Evolutionary conservation across 1,140 invertebrate genomes (phyloP).

Genomic region (Triops cancriformis): DNA sequence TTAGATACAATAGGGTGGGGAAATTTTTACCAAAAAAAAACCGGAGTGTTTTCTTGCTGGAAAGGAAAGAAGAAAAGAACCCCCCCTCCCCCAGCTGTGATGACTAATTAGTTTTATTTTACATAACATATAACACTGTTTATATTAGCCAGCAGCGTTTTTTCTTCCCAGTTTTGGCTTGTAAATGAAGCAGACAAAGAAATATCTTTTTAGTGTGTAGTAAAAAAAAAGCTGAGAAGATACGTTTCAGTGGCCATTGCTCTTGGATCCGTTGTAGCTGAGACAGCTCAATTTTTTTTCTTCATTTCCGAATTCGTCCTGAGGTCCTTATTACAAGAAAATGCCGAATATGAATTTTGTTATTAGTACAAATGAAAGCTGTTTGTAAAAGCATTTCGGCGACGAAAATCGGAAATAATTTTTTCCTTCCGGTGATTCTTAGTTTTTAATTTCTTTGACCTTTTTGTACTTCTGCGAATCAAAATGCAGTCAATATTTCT

Average conservation of each 20-base stretch:
- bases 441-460: not conserved
- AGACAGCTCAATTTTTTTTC: not conserved
- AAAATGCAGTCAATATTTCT: not conserved
- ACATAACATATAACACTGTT: conserved; percentile 5
- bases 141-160: not conserved
- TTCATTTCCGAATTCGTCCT: not conserved
- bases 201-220: too few species aligned
- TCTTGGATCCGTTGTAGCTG: not conserved
- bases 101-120: conserved; percentile 11
- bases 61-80: not conserved
- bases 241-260: too few species aligned
- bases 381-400: not conserved
- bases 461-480: not conserved
- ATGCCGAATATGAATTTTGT: not conserved
- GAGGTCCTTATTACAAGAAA: too few species aligned
- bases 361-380: not conserved
- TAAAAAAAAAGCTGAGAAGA: too few species aligned
- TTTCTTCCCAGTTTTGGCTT: not conserved
- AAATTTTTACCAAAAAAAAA: not conserved
- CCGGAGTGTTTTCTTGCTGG: not conserved
- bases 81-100: conserved; percentile 7
- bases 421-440: not conserved
- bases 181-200: not conserved
- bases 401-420: not conserved
- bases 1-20: not conserved